These are phyloP conservation scores for Chironomus tentans DNA, from an alignment of 2,888 invertebrate genomes.

Conservation along the genomic window DNA sequence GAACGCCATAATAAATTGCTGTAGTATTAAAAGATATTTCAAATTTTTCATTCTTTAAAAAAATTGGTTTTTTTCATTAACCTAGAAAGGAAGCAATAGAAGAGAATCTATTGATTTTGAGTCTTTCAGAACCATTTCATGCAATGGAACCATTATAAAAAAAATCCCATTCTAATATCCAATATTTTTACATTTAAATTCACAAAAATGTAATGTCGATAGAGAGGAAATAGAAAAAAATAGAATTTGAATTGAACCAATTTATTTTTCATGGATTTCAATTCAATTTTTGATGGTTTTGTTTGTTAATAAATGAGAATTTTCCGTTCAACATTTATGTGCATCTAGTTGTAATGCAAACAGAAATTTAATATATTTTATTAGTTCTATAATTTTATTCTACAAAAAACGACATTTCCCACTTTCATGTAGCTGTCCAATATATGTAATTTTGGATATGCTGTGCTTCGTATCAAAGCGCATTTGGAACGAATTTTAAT, in stretches of 20 bases:
- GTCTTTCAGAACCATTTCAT: neutral
- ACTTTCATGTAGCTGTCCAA: neutral
- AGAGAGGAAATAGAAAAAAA: neutral
- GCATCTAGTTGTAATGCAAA: neutral
- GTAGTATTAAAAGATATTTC: neutral
- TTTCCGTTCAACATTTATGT: neutral
- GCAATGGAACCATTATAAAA: neutral
- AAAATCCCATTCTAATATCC: neutral
- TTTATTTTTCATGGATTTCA: neutral
- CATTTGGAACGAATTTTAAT: too few relatives aligned
- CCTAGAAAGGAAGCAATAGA: neutral
- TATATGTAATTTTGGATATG: neutral
- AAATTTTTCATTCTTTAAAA: neutral
- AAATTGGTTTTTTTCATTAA: conserved; percentile 5
- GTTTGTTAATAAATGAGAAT: neutral
- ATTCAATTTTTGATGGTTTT: conserved; percentile 4
- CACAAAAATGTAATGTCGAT: too few relatives aligned
- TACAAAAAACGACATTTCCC: too few relatives aligned
- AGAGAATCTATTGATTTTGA: neutral
- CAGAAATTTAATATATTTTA: neutral
- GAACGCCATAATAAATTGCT: neutral
- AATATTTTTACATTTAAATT: neutral
- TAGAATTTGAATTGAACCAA: neutral
- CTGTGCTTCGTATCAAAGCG: too few relatives aligned
- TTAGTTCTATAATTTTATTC: neutral